These are phyloP conservation scores for Caenorhabditis latens DNA, from an alignment of 1,140 invertebrate genomes.

Conservation along the genomic window DNA sequence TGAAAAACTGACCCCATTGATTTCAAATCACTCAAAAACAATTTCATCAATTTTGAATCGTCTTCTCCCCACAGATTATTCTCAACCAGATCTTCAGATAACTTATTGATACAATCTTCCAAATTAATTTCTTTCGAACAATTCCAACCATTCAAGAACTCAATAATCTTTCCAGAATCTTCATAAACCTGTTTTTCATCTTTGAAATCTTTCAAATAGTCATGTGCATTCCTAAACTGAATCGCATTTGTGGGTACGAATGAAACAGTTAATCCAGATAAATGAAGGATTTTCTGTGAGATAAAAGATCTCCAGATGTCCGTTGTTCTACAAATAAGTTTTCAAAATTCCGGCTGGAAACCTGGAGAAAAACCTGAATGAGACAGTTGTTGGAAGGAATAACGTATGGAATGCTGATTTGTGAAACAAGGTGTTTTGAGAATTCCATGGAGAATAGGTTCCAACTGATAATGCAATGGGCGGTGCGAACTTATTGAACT, in stretches of 20 bases:
- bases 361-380: slow-evolving; percentile 69
- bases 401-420: slow-evolving; percentile 76
- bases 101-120: background rate
- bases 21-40: slow-evolving; percentile 1
- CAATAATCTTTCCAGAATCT: slow-evolving; percentile 6
- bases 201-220: slow-evolving; percentile 66
- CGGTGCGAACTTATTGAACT: slow-evolving; percentile 58
- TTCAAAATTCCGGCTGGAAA: slow-evolving; percentile 71
- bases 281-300: slow-evolving; percentile 67
- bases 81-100: background rate
- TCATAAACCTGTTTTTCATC: slow-evolving; percentile 34
- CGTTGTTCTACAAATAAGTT: slow-evolving; percentile 62
- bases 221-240: slow-evolving; percentile 64
- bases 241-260: slow-evolving; percentile 65
- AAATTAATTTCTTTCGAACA: background rate
- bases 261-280: slow-evolving; percentile 57
- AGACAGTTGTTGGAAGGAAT: slow-evolving; percentile 69
- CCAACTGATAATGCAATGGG: slow-evolving; percentile 65
- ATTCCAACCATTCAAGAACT: background rate
- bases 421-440: slow-evolving; percentile 77
- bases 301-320: slow-evolving; percentile 68
- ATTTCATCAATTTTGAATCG: background rate
- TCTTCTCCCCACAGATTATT: background rate
- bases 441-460: slow-evolving; percentile 75
- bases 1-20: slow-evolving; percentile 59